Conservation (phyloP, 1,140 invertebrate genomes). For the Eulimnadia texana region DNA sequence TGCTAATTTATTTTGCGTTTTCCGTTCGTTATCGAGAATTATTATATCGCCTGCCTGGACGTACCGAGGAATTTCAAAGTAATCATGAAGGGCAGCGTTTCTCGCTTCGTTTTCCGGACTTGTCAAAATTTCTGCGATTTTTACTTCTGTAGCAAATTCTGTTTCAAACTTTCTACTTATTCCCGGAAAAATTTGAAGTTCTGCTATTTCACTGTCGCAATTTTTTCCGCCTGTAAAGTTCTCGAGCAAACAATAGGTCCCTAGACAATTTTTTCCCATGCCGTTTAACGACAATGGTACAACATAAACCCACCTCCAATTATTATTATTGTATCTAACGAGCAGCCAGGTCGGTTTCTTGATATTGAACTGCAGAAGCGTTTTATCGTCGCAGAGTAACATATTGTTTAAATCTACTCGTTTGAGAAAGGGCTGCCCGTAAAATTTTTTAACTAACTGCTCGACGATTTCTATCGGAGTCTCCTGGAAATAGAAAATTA, state of each 20-base stretch:
- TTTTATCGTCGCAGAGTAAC: background rate
- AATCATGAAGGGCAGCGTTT: background rate
- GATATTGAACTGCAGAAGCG: background rate
- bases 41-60: background rate
- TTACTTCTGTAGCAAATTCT: background rate
- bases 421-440: background rate
- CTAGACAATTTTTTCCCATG: background rate
- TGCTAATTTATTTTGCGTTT: background rate
- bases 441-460: background rate
- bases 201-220: background rate
- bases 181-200: background rate
- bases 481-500: background rate
- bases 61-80: background rate
- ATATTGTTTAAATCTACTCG: background rate
- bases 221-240: background rate
- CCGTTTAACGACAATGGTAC: background rate
- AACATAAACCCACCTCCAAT: background rate
- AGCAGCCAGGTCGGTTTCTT: background rate
- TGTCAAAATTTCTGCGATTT: background rate
- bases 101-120: background rate
- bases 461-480: background rate
- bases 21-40: background rate
- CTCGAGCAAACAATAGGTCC: background rate
- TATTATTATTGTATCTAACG: background rate
- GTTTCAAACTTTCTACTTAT: background rate